phyloP scores from a whole-genome alignment of 2,113 vertebrate species.

The Pardalotus punctatus region DNA sequence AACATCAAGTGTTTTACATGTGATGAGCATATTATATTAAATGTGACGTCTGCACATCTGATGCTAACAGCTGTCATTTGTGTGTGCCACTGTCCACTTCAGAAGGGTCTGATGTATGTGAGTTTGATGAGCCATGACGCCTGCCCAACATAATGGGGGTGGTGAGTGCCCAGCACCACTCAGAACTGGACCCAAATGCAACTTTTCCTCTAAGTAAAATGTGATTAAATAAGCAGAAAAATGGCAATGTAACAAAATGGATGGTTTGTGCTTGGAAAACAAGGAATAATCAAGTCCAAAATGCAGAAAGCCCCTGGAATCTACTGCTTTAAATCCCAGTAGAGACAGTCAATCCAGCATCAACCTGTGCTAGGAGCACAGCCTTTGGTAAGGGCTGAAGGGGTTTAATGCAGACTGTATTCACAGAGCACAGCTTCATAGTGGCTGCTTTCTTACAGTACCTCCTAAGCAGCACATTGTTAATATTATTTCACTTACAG shows the following conservation, averaged over 20 bases:
- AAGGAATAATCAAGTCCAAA: neutral
- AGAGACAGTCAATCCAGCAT: neutral
- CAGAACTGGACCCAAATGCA: neutral
- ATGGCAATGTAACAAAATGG: neutral
- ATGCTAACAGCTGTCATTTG: neutral
- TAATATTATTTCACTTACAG: neutral
- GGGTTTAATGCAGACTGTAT: neutral
- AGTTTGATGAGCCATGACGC: neutral
- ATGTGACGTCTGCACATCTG: neutral
- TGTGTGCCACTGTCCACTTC: neutral
- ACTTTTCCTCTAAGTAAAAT: neutral
- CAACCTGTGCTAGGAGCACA: neutral
- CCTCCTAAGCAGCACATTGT: neutral
- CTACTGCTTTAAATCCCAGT: neutral
- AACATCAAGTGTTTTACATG: neutral
- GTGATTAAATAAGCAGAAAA: neutral
- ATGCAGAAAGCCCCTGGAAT: neutral
- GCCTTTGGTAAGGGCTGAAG: neutral
- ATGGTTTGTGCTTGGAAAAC: neutral
- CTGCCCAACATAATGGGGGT: neutral
- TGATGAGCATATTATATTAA: neutral
- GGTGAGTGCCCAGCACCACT: neutral
- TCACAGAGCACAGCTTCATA: neutral
- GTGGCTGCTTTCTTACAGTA: neutral
- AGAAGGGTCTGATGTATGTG: neutral